A percentile compares a stretch with the other conserved stretches of the same genome.
phyloP scores from a whole-genome alignment of 1,140 invertebrate genomes.

The Schlechtendalia chinensis region DNA sequence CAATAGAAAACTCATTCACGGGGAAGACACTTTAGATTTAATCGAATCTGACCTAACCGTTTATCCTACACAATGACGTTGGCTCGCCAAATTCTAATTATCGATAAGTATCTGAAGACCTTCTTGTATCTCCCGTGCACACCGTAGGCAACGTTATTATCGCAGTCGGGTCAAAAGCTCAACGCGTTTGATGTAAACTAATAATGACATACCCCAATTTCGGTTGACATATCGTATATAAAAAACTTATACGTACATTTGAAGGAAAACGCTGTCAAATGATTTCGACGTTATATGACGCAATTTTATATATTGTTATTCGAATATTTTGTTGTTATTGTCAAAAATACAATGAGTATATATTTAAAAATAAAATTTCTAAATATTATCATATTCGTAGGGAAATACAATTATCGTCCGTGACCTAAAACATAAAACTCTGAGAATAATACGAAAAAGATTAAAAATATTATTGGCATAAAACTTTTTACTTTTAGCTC shows the following conservation, averaged over 20 bases:
- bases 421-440: neutral
- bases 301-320: no score
- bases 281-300: no score
- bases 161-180: neutral
- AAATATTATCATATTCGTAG: neutral
- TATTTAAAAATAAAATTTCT: neutral
- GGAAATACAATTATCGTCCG: neutral
- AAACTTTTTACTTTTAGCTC: neutral
- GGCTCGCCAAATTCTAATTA: conserved; percentile 18
- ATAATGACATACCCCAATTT: conserved; percentile 30
- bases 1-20: conserved; percentile 15
- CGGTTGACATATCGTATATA: no score
- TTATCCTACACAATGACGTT: conserved; percentile 10
- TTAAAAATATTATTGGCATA: neutral
- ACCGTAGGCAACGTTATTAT: conserved; percentile 25
- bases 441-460: neutral
- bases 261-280: no score
- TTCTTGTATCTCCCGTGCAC: neutral
- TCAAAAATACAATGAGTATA: no score
- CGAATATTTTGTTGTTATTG: no score
- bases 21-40: conserved; percentile 26
- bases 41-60: conserved; percentile 29
- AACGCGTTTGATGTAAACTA: conserved; percentile 33
- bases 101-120: conserved; percentile 16
- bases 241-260: no score